Percentiles rank a stretch among this genome's conserved stretches.
phyloP scores from a whole-genome alignment of 2,888 invertebrate species.

The Perizoma flavofasciatum region DNA sequence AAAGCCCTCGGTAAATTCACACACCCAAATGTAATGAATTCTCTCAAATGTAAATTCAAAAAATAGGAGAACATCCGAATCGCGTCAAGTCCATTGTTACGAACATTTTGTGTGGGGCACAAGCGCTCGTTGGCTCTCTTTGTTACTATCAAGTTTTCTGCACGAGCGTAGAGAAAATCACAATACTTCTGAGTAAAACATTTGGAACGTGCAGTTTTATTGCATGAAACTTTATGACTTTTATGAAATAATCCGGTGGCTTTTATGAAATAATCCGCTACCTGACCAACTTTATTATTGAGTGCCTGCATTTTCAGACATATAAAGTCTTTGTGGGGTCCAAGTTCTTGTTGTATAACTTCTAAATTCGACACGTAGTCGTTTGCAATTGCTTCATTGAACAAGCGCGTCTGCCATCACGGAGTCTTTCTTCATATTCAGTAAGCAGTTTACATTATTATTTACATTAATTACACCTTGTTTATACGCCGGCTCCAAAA shows the following conservation, averaged over 20 bases:
- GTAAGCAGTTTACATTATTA: too few relatives aligned
- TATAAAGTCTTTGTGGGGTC: too few relatives aligned
- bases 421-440: too few relatives aligned
- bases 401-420: too few relatives aligned
- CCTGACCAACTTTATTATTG: too few relatives aligned
- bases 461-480: too few relatives aligned
- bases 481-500: too few relatives aligned
- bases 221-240: slow-evolving; percentile 3
- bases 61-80: slow-evolving; percentile 33
- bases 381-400: too few relatives aligned
- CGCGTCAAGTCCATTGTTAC: slow-evolving; percentile 37
- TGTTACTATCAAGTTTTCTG: slow-evolving; percentile 36
- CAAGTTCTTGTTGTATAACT: too few relatives aligned
- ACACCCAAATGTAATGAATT: slow-evolving; percentile 25
- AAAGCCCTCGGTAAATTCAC: slow-evolving; percentile 14
- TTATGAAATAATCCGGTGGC: slow-evolving; percentile 3
- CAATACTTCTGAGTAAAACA: slow-evolving; percentile 23
- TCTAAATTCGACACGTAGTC: too few relatives aligned
- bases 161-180: slow-evolving; percentile 23
- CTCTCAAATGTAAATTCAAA: slow-evolving; percentile 23
- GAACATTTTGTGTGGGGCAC: slow-evolving; percentile 29
- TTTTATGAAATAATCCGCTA: slow-evolving; percentile 1
- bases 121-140: slow-evolving; percentile 32
- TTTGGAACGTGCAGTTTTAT: slow-evolving; percentile 12
- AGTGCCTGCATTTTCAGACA: too few relatives aligned